Evolutionary conservation across 30 jellyfish, hydroid and myxozoan genomes (phyloP).

Genomic region (Pelagia noctiluca): DNA sequence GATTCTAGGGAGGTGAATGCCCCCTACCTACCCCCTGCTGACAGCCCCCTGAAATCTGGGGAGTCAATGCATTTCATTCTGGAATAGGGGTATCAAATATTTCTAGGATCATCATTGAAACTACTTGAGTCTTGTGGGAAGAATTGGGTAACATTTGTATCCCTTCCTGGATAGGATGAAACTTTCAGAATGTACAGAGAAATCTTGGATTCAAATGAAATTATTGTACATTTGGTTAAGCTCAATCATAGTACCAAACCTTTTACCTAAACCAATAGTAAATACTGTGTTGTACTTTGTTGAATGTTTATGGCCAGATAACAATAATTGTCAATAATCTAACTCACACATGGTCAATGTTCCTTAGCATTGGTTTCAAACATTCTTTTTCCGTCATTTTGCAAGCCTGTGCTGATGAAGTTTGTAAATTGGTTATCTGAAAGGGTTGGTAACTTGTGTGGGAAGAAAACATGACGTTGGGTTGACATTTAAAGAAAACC

Average conservation of each 20-base stretch:
- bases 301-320: no score
- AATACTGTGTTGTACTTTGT: no score
- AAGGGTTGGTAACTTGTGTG: no score
- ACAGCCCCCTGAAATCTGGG: no score
- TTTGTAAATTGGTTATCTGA: conserved; percentile 34
- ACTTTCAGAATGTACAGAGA: background rate
- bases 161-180: no score
- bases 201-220: background rate
- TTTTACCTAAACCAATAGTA: no score
- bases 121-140: conserved; percentile 11
- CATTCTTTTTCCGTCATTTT: conserved; percentile 24
- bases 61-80: conserved; percentile 25
- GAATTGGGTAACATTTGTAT: no score
- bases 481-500: no score
- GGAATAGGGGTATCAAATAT: conserved; percentile 18
- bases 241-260: conserved; percentile 32
- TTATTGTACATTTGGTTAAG: conserved; percentile 43
- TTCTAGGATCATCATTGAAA: conserved; percentile 15
- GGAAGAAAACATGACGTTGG: no score
- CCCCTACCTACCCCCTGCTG: no score
- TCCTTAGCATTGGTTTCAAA: conserved; percentile 21
- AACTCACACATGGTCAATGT: conserved; percentile 28
- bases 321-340: conserved; percentile 6
- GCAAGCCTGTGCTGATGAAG: conserved; percentile 54
- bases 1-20: no score